phyloP scores from a whole-genome alignment of 2,888 invertebrate species.

The Nebria brevicollis region DNA sequence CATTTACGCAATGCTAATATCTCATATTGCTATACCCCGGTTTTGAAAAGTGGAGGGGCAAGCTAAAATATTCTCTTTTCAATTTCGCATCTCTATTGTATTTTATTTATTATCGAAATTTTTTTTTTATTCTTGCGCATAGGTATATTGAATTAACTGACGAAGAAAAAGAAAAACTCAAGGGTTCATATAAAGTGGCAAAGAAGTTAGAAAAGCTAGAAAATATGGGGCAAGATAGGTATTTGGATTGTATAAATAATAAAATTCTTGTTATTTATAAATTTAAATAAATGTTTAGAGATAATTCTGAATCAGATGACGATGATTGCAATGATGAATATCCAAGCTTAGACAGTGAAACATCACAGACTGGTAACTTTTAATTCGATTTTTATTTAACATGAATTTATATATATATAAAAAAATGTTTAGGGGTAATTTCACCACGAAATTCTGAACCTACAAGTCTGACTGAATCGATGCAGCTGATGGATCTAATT shows the following conservation, averaged over 20 bases:
- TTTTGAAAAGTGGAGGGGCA: too few relatives aligned
- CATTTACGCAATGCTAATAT: too few relatives aligned
- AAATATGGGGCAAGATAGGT: slow-evolving; percentile 77
- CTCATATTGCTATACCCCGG: too few relatives aligned
- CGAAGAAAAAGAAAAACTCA: slow-evolving; percentile 91
- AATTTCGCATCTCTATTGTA: too few relatives aligned
- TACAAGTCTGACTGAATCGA: slow-evolving; percentile 86
- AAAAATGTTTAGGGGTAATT: slow-evolving; percentile 64
- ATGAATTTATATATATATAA: too few relatives aligned
- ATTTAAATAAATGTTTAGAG: slow-evolving; percentile 60
- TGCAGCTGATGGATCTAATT: slow-evolving; percentile 89
- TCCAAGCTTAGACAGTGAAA: slow-evolving; percentile 84
- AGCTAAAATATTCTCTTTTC: too few relatives aligned
- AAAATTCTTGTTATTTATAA: slow-evolving; percentile 12
- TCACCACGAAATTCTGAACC: slow-evolving; percentile 83
- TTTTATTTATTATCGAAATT: background rate
- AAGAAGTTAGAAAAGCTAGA: slow-evolving; percentile 91
- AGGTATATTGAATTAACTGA: slow-evolving; percentile 88
- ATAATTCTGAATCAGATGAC: slow-evolving; percentile 79
- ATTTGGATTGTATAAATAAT: background rate
- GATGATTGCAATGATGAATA: slow-evolving; percentile 81
- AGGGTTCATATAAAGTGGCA: slow-evolving; percentile 91
- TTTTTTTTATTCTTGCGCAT: slow-evolving; percentile 23
- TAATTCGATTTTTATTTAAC: too few relatives aligned
- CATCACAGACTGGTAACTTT: slow-evolving; percentile 67